Percentiles rank a stretch among this genome's conserved stretches.
Evolutionary conservation across 2,797 vertebrate genomes (phyloP).

Genomic region (Pangasius sanitwongsei): DNA sequence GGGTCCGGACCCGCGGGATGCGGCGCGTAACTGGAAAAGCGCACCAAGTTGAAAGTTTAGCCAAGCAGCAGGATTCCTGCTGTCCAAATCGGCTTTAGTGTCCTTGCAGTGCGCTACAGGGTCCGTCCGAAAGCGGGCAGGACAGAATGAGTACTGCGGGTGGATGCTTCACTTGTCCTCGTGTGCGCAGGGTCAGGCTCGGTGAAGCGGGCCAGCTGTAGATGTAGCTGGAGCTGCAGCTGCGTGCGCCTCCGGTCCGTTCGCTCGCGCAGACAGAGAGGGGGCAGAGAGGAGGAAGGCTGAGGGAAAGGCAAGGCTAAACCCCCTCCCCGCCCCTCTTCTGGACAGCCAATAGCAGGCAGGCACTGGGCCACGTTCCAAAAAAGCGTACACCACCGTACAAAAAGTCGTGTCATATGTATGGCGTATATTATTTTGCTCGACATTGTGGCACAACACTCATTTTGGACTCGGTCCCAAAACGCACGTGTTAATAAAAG

Average conservation of each 20-base stretch:
- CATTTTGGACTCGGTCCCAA: constrained; percentile 39
- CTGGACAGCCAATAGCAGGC: constrained; percentile 63
- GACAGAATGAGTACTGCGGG: background rate
- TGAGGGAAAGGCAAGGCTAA: constrained; percentile 53
- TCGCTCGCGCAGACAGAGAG: constrained; percentile 59
- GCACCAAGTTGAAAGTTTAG: constrained; percentile 40
- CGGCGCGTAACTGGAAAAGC: background rate
- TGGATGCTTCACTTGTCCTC: background rate
- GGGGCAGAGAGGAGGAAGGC: constrained; percentile 32
- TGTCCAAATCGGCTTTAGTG: background rate
- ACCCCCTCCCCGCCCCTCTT: constrained; percentile 57
- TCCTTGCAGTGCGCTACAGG: constrained; percentile 23
- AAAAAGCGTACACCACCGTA: background rate
- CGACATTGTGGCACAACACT: background rate
- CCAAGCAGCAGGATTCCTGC: constrained; percentile 24
- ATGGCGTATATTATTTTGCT: background rate
- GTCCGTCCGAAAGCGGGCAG: background rate
- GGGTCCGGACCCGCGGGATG: constrained; percentile 32
- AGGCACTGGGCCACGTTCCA: constrained; percentile 34
- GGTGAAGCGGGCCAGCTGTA: background rate
- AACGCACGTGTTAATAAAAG: constrained; percentile 76
- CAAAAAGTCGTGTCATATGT: constrained; percentile 10
- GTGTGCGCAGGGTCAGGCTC: background rate
- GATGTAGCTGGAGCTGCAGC: constrained; percentile 54
- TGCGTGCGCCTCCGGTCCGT: constrained; percentile 70